Conservation (phyloP, 2,797 vertebrate species). For the Lateolabrax maculatus region DNA sequence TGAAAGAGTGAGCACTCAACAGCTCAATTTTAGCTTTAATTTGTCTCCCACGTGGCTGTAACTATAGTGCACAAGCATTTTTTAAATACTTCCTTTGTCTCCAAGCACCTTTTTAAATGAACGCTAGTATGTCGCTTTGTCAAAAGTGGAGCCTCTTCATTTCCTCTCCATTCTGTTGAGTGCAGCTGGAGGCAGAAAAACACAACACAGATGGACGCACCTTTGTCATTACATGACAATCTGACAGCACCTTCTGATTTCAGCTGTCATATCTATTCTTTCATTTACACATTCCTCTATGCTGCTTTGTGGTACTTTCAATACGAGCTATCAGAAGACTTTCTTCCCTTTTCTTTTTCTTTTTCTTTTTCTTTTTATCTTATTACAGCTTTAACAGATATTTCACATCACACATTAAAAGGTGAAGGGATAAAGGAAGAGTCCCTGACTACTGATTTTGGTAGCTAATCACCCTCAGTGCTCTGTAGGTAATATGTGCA, state of each 20-base stretch:
- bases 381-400: conserved; percentile 26
- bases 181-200: conserved; percentile 1
- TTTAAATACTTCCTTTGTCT: neutral
- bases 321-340: conserved; percentile 28
- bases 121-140: neutral
- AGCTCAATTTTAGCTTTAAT: conserved; percentile 33
- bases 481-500: conserved; percentile 60
- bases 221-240: conserved; percentile 22
- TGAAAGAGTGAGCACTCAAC: conserved; percentile 19
- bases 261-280: conserved; percentile 24
- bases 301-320: conserved; percentile 21
- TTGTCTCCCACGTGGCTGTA: conserved; percentile 16
- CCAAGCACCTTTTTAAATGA: conserved; percentile 9
- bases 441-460: conserved; percentile 36
- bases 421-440: conserved; percentile 23
- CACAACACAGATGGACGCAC: conserved; percentile 21
- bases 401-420: conserved; percentile 36
- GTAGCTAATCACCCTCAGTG: conserved; percentile 51
- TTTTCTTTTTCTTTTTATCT: conserved; percentile 27
- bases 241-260: conserved; percentile 25
- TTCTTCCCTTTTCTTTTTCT: too few species aligned
- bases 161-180: conserved; percentile 9
- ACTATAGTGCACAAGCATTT: neutral
- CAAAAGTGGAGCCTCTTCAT: conserved; percentile 23
- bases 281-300: neutral